Percentiles rank a stretch among this genome's conserved stretches.
Evolutionary conservation across 2,888 invertebrate species (phyloP).

Genomic region (Eupithecia subfuscata): DNA sequence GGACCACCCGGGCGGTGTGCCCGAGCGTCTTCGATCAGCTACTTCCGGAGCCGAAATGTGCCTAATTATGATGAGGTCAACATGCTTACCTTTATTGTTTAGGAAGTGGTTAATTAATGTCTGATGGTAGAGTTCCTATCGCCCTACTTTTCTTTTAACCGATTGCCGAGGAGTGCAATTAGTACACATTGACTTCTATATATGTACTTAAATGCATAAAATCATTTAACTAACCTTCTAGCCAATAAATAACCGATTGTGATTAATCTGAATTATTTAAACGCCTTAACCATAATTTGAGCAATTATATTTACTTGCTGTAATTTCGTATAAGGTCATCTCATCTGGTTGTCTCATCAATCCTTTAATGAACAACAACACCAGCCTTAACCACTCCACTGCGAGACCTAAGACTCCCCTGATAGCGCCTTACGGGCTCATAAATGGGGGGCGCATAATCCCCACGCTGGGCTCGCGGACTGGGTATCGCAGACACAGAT

Average conservation of each 20-base stretch:
- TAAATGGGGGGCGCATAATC: no score
- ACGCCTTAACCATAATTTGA: background rate
- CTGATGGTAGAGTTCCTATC: constrained; percentile 8
- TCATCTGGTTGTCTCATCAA: background rate
- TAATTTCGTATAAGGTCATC: background rate
- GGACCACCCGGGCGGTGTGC: background rate
- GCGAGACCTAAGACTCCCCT: no score
- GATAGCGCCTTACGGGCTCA: no score
- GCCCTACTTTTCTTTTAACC: background rate
- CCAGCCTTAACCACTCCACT: no score
- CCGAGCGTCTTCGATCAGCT: background rate
- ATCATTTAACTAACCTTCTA: background rate
- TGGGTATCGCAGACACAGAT: no score
- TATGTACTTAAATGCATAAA: background rate
- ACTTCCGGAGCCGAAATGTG: constrained; percentile 13
- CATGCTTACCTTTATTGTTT: constrained; percentile 23
- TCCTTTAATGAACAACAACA: no score
- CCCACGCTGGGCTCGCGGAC: no score
- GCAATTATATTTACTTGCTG: background rate
- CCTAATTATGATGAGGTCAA: constrained; percentile 28
- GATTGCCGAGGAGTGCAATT: background rate
- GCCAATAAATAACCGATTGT: background rate
- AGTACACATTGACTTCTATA: background rate
- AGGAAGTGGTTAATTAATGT: constrained; percentile 31
- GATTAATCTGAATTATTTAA: background rate